phyloP scores from a whole-genome alignment of 2,113 vertebrate genomes.

The Atlantisia rogersi region DNA sequence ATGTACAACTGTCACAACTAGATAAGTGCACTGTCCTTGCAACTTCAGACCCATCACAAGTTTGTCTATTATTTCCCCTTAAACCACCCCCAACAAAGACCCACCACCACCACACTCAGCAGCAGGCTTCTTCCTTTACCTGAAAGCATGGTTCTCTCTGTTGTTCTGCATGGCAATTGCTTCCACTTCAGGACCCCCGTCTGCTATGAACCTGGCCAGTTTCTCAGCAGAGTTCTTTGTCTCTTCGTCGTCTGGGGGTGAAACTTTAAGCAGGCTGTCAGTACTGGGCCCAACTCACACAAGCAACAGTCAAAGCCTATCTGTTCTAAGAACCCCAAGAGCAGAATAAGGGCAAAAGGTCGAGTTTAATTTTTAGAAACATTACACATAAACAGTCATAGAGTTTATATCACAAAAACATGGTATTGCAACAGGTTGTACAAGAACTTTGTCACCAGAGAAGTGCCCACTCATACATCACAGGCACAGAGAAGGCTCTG shows the following conservation, averaged over 20 bases:
- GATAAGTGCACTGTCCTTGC: rapidly evolving
- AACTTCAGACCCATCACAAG: background rate
- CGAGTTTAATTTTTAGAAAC: conserved; percentile 69
- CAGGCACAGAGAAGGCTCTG: background rate
- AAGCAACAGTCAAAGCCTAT: conserved; percentile 89
- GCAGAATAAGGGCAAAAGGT: conserved; percentile 77
- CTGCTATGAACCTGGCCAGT: conserved; percentile 90
- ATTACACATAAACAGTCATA: conserved; percentile 63
- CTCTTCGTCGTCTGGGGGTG: conserved; percentile 94
- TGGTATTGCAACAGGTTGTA: background rate
- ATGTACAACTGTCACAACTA: rapidly evolving
- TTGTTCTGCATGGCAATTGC: conserved; percentile 90
- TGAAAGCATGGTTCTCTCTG: conserved; percentile 89
- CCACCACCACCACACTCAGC: rapidly evolving
- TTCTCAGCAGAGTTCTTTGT: conserved; percentile 89
- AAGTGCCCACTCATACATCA: background rate
- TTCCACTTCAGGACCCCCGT: conserved; percentile 92
- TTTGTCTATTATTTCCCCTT: no score
- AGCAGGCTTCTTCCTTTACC: conserved; percentile 64
- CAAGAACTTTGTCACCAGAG: background rate
- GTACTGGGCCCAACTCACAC: conserved; percentile 94
- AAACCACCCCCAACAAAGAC: background rate
- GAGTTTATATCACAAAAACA: conserved; percentile 8
- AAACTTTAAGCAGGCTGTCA: conserved; percentile 99
- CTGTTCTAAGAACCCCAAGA: conserved; percentile 87